phyloP scores from a whole-genome alignment of 2,888 invertebrate species.

The Balanococcus diminutus region DNA sequence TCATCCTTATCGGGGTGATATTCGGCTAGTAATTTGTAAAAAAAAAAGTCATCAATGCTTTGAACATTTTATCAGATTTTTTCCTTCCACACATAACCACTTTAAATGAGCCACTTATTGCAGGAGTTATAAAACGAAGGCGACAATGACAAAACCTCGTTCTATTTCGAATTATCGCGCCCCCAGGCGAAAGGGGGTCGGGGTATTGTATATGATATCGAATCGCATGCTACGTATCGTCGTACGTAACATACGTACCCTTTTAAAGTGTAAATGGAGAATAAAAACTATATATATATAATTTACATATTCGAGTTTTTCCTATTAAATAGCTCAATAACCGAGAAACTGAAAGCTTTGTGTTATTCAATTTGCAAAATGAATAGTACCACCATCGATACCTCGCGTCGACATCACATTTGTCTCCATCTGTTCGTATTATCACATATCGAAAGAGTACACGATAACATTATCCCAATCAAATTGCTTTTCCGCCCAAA shows the following conservation, averaged over 20 bases:
- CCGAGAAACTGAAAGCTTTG: background rate
- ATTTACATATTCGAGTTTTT: background rate
- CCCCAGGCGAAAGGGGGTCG: background rate
- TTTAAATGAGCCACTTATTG: slow-evolving; percentile 16
- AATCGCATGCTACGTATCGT: too few species aligned
- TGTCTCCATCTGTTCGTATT: slow-evolving; percentile 5
- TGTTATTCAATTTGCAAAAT: background rate
- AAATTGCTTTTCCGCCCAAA: slow-evolving; percentile 3
- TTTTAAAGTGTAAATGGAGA: background rate
- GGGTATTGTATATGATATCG: background rate
- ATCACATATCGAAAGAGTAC: background rate
- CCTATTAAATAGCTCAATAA: background rate
- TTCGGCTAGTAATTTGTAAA: background rate
- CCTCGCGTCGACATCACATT: background rate
- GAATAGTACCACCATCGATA: too few species aligned
- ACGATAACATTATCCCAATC: background rate
- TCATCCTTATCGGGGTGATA: background rate
- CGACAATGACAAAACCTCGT: background rate
- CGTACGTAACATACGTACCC: too few species aligned
- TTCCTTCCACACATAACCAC: background rate
- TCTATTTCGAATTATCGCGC: background rate
- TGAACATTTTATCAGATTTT: background rate
- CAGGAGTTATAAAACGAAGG: background rate
- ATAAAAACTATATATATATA: background rate
- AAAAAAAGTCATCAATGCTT: background rate